Percentiles rank a stretch among this genome's conserved stretches.
Evolutionary conservation across 2,797 vertebrate species (phyloP).

Genomic region (Phataginus tricuspis): DNA sequence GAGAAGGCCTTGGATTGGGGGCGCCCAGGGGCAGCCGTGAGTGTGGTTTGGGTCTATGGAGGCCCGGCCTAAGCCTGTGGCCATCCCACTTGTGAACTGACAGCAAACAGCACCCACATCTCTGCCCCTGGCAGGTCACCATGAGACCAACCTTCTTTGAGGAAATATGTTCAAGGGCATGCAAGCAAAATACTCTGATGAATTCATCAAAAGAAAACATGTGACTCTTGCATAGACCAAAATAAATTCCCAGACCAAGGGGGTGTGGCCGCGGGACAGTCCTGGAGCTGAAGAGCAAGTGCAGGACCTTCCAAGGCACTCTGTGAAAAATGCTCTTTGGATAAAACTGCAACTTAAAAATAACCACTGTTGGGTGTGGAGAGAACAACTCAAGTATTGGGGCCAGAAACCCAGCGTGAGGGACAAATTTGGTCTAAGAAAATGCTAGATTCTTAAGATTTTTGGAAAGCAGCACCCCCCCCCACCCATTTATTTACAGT

Average conservation of each 20-base stretch:
- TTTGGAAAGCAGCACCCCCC: neutral
- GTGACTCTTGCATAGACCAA: conserved; percentile 50
- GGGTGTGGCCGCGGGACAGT: conserved; percentile 10
- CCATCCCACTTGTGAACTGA: neutral
- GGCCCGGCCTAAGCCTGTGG: neutral
- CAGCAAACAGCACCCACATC: neutral
- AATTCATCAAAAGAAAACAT: conserved; percentile 63
- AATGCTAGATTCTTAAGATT: conserved; percentile 7
- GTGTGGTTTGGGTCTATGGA: neutral
- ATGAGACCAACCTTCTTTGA: neutral
- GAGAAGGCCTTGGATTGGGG: neutral
- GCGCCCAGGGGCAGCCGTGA: neutral
- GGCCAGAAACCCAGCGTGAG: conserved; percentile 33
- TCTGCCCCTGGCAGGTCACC: neutral
- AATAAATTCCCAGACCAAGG: conserved; percentile 43
- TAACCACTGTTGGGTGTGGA: conserved; percentile 60
- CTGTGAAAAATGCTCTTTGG: conserved; percentile 62
- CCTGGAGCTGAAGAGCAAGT: conserved; percentile 50
- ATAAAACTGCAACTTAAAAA: conserved; percentile 73
- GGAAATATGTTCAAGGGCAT: conserved; percentile 21
- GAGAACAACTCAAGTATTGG: conserved; percentile 41
- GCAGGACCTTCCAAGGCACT: conserved; percentile 56
- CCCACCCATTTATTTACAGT: neutral
- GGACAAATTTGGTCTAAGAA: conserved; percentile 58
- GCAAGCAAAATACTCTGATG: conserved; percentile 47